Base-by-base conservation (phyloP, 1,140 invertebrate genomes). In the Polyergus mexicanus region DNA sequence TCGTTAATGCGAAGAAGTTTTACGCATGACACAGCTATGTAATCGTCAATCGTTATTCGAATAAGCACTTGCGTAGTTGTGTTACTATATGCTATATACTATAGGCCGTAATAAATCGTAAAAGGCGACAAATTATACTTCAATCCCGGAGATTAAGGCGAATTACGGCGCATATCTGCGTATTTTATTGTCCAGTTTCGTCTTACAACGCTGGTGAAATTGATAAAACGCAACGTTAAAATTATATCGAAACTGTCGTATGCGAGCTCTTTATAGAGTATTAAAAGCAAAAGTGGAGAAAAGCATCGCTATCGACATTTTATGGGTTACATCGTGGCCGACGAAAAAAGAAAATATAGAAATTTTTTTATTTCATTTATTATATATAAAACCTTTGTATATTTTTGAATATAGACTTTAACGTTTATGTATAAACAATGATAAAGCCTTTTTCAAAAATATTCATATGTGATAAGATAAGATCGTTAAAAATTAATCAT, bases 181-280 rank as follows among this genome's bases (percentile, higher is more conserved):
- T 44, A 44, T n/a, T 76, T 35, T 47, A 16, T 13, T 4, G 62
- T 11, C 25, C 25, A 44, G 25, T 76, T 76, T 76, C n/a, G 22
- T 19, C 2, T 41, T 28, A 28, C 25, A 38, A 44, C 8, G 32
- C 10, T 76, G 63, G 47, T n/a, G 60, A 85, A 88, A 78, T 51
- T 51, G 51, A 28, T 62, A 47, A 66, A 83, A 62, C n/a, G 47
- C 51, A 60, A 69, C 54, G n/a, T 75, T 56, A 47, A 85, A 88
- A 78, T 88, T 88, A 65, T 69, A 8, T 28, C 25, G 85, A 88
- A 88, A 84, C 56, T 75, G 65, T 77, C 38, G 58, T 84, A 69
- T 75, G 32, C 63, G 16, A 71, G 76, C 69, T 54, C n/a, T 89
- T 77, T 88, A 63, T n/a, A 86, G 75, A 88, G 81, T 41, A 35